These are phyloP conservation scores for Cyanoramphus novaezelandiae DNA, from an alignment of 2,113 vertebrate genomes.

Conservation along the genomic window DNA sequence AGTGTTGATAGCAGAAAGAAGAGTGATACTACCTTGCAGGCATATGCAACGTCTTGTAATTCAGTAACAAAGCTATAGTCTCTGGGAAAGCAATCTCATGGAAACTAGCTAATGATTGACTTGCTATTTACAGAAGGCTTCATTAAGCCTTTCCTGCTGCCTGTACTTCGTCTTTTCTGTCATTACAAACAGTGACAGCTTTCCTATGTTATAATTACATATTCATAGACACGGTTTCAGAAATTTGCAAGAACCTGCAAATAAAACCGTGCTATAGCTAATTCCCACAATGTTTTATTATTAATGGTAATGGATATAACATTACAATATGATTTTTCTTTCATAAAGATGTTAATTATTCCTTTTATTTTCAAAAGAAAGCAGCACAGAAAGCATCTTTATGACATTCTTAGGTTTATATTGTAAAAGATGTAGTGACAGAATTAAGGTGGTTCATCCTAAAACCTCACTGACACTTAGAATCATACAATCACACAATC, in stretches of 20 bases:
- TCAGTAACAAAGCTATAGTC: background rate
- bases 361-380: background rate
- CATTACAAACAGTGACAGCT: background rate
- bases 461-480: background rate
- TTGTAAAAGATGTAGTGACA: background rate
- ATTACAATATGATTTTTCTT: background rate
- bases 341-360: background rate
- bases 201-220: background rate
- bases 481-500: background rate
- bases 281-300: background rate
- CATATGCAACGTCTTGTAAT: background rate
- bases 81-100: background rate
- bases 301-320: background rate
- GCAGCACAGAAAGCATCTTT: background rate
- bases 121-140: conserved; percentile 17
- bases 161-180: background rate
- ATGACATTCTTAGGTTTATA: background rate
- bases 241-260: background rate
- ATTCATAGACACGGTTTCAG: background rate
- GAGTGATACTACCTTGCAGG: background rate
- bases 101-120: conserved; percentile 42
- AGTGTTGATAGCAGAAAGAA: background rate
- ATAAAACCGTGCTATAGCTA: background rate
- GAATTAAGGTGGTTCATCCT: background rate
- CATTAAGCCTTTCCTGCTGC: background rate